Conservation (phyloP, 2,888 invertebrate genomes). For the Xylota segnis region DNA sequence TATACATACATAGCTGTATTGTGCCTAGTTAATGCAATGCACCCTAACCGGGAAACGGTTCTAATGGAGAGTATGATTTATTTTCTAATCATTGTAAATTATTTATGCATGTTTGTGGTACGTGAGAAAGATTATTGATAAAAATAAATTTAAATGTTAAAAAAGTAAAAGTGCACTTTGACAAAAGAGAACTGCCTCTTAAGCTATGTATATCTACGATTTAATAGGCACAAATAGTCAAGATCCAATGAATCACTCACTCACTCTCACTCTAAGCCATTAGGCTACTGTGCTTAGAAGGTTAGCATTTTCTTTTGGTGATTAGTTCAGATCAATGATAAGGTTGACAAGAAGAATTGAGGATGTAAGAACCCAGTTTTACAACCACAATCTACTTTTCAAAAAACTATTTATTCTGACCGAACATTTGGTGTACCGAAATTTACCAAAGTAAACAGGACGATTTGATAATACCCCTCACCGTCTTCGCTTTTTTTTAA, state of each 20-base stretch:
- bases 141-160: neutral
- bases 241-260: neutral
- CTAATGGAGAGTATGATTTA: constrained; percentile 15
- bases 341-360: too few relatives aligned
- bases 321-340: too few relatives aligned
- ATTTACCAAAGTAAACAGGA: too few relatives aligned
- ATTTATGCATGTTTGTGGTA: neutral
- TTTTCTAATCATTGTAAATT: neutral
- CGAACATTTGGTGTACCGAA: too few relatives aligned
- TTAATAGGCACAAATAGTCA: neutral
- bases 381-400: too few relatives aligned
- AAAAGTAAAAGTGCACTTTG: constrained; percentile 27
- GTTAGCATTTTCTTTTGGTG: too few relatives aligned
- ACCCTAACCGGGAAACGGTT: constrained; percentile 8
- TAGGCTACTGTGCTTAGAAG: neutral
- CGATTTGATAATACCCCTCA: too few relatives aligned
- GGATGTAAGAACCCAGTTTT: too few relatives aligned
- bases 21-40: constrained; percentile 2
- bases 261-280: neutral
- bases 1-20: constrained; percentile 26
- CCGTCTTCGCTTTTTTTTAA: too few relatives aligned
- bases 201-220: neutral
- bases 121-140: constrained; percentile 27
- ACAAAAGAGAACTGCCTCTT: neutral
- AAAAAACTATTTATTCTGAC: too few relatives aligned